These are phyloP conservation scores for Ylistrum balloti DNA, from an alignment of 1,140 invertebrate genomes.

Conservation along the genomic window DNA sequence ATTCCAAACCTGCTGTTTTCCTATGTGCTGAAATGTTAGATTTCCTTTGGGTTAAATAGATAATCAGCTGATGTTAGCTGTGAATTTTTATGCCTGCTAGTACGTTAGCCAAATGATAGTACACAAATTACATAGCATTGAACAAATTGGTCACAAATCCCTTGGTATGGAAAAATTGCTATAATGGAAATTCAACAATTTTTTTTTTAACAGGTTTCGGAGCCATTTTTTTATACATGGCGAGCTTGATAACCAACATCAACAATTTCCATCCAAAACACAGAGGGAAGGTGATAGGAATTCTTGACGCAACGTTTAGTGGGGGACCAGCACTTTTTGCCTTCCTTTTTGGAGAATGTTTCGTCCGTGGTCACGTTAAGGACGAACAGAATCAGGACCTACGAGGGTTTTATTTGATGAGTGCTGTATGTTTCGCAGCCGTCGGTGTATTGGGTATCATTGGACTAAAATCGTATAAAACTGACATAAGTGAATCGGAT, in stretches of 20 bases:
- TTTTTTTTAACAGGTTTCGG: slow-evolving; percentile 71
- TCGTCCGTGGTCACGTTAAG: slow-evolving; percentile 66
- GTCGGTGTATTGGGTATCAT: slow-evolving; percentile 67
- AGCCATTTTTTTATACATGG: slow-evolving; percentile 76
- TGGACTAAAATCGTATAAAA: slow-evolving; percentile 57
- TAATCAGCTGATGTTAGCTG: too few relatives aligned
- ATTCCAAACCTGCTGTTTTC: too few relatives aligned
- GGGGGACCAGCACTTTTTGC: slow-evolving; percentile 71
- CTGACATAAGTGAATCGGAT: slow-evolving; percentile 52
- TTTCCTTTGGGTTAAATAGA: too few relatives aligned
- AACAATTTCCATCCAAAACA: slow-evolving; percentile 72
- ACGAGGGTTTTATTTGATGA: slow-evolving; percentile 72
- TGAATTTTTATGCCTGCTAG: too few relatives aligned
- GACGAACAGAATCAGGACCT: slow-evolving; percentile 75
- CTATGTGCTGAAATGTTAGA: too few relatives aligned
- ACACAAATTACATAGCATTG: too few relatives aligned
- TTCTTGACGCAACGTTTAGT: slow-evolving; percentile 76
- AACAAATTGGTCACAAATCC: too few relatives aligned
- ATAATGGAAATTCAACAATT: too few relatives aligned
- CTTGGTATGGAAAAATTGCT: too few relatives aligned
- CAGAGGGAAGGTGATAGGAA: slow-evolving; percentile 72
- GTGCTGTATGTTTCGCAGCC: slow-evolving; percentile 68
- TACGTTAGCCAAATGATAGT: too few relatives aligned
- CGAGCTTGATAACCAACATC: slow-evolving; percentile 70
- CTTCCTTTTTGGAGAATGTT: slow-evolving; percentile 69